These are phyloP conservation scores for Lacanobia oleracea DNA, from an alignment of 2,888 invertebrate genomes.

Conservation along the genomic window DNA sequence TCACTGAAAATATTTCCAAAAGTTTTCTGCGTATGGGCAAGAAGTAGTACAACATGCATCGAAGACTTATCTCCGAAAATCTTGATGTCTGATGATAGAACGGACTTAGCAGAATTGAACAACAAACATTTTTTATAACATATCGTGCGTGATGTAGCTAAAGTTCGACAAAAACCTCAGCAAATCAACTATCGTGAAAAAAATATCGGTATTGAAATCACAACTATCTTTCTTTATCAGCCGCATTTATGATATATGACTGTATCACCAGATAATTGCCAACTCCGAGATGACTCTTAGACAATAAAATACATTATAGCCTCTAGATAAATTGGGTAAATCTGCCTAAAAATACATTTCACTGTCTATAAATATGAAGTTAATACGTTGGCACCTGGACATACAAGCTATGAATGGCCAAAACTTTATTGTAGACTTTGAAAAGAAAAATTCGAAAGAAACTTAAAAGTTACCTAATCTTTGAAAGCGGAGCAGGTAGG, in stretches of 20 bases:
- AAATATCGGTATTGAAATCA: not conserved
- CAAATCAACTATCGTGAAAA: not conserved
- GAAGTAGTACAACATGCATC: not conserved
- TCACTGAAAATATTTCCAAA: not conserved
- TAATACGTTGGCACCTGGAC: not conserved
- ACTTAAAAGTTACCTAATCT: conserved; percentile 20
- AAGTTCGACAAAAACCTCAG: not conserved
- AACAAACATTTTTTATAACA: not conserved
- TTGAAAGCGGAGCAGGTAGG: conserved; percentile 13
- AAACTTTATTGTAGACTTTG: conserved; percentile 16
- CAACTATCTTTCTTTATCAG: not conserved
- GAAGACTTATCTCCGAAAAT: not conserved
- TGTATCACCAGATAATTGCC: too few species aligned
- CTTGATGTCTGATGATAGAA: not conserved
- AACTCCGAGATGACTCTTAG: too few species aligned
- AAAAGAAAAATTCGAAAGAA: conserved; percentile 21
- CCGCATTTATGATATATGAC: not conserved
- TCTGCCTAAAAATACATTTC: not conserved
- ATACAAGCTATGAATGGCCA: conserved; percentile 5
- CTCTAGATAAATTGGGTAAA: not conserved
- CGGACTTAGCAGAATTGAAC: not conserved
- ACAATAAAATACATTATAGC: too few species aligned
- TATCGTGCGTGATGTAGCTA: not conserved
- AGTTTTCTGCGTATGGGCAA: too few species aligned
- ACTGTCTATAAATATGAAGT: not conserved